phyloP scores from a whole-genome alignment of 2,797 vertebrate genomes.

The Pristis pectinata region DNA sequence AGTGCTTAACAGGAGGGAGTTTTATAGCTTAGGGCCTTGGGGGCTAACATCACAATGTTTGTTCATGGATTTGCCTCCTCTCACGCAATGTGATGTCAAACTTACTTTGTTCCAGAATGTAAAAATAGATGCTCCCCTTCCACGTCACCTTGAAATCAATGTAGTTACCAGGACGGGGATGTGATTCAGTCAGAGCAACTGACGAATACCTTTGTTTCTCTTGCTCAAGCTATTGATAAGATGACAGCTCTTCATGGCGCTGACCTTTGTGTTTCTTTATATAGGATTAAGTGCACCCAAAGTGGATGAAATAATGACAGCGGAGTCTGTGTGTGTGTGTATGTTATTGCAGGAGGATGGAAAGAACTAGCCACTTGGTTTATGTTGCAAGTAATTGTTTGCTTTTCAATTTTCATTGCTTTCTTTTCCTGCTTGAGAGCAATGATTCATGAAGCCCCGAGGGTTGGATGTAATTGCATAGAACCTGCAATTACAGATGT shows the following conservation, averaged over 20 bases:
- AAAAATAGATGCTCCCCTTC: not conserved
- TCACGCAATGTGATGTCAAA: not conserved
- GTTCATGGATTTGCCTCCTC: not conserved
- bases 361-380: not conserved
- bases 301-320: not conserved
- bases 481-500: not conserved
- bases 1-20: not conserved
- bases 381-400: not conserved
- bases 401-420: constrained; percentile 10
- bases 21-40: not conserved
- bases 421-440: not conserved
- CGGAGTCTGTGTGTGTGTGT: not conserved
- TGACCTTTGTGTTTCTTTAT: not conserved
- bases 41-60: not conserved
- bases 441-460: not conserved
- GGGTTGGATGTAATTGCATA: not conserved
- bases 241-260: not conserved
- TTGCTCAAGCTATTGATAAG: not conserved
- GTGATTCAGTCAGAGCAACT: not conserved
- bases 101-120: not conserved
- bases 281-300: not conserved
- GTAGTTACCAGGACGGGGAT: not conserved
- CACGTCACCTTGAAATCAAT: not conserved
- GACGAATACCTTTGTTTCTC: not conserved
- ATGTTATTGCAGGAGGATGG: not conserved